Evolutionary conservation across 2,888 invertebrate species (phyloP).

Genomic region (Drosophila stalkeri): DNA sequence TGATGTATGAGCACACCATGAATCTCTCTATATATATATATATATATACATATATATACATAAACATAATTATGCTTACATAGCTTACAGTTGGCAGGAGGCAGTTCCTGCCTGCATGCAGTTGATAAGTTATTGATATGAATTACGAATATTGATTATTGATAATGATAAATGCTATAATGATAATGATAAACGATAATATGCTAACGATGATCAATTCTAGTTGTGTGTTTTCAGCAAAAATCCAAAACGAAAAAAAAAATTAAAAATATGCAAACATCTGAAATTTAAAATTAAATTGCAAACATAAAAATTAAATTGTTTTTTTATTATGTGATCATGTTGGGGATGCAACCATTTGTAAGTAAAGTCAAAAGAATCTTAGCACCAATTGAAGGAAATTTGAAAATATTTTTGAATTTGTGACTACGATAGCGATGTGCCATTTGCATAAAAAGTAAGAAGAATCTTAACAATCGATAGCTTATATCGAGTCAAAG

Average conservation of each 20-base stretch:
- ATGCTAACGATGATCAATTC: conserved; percentile 66
- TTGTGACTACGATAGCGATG: background rate
- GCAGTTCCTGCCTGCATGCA: conserved; percentile 13
- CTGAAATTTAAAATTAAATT: conserved; percentile 43
- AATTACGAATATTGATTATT: conserved; percentile 32
- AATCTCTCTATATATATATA: conserved; percentile 29
- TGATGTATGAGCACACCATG: conserved; percentile 30
- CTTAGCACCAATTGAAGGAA: background rate
- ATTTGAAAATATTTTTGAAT: background rate
- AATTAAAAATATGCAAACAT: conserved; percentile 37
- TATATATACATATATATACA: conserved; percentile 19
- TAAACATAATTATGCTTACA: conserved; percentile 36
- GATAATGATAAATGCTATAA: conserved; percentile 28
- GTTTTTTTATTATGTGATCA: background rate
- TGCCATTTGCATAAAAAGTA: too few species aligned
- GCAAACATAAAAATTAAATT: conserved; percentile 17
- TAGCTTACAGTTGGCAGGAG: conserved; percentile 36
- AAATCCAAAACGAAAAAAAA: conserved; percentile 12
- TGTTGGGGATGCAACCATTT: background rate
- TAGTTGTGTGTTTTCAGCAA: conserved; percentile 59
- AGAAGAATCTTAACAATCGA: background rate
- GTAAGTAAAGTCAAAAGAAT: too few species aligned
- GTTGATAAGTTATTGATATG: conserved; percentile 42
- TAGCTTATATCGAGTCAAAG: background rate
- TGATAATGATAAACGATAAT: conserved; percentile 33